These are phyloP conservation scores for Sebastes baramenuke DNA, from an alignment of 2,797 vertebrate species.

Conservation along the genomic window DNA sequence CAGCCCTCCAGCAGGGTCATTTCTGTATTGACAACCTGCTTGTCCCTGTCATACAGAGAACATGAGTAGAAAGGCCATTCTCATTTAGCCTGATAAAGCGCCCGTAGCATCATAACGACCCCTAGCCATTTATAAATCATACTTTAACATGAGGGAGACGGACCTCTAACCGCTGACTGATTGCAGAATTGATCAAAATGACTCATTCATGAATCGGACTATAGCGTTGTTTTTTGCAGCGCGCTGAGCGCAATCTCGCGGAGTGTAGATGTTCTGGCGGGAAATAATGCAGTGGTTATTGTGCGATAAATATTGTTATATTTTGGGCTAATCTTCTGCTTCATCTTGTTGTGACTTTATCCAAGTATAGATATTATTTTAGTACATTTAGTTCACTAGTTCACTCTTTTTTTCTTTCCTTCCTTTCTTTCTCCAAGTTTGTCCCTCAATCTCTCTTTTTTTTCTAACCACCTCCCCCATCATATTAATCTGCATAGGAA, in stretches of 20 bases:
- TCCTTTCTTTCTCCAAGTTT: conserved; percentile 14
- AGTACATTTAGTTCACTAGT: not conserved
- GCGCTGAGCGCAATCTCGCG: not conserved
- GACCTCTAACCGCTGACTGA: conserved; percentile 67
- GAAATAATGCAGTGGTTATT: conserved; percentile 51
- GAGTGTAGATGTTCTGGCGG: conserved; percentile 20
- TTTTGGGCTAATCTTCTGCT: conserved; percentile 30
- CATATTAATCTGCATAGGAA: conserved; percentile 76
- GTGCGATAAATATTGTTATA: conserved; percentile 44
- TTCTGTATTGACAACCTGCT: conserved; percentile 80
- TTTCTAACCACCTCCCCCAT: conserved; percentile 22
- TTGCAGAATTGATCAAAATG: conserved; percentile 76
- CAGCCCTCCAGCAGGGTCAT: conserved; percentile 68
- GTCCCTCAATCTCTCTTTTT: conserved; percentile 1
- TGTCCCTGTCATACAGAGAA: conserved; percentile 74
- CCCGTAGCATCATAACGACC: conserved; percentile 69
- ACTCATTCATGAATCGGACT: conserved; percentile 68
- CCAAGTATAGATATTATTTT: not conserved
- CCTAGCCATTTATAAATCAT: conserved; percentile 79
- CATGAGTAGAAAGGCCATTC: conserved; percentile 77
- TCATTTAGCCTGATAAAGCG: conserved; percentile 77
- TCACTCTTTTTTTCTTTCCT: not conserved
- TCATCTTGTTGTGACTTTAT: conserved; percentile 19
- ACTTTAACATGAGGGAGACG: conserved; percentile 70
- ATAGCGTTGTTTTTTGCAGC: conserved; percentile 20